A percentile compares a stretch with the other conserved stretches of the same genome.
These are phyloP conservation scores for Idris sp. DNA, from an alignment of 1,140 invertebrate species.

Conservation along the genomic window DNA sequence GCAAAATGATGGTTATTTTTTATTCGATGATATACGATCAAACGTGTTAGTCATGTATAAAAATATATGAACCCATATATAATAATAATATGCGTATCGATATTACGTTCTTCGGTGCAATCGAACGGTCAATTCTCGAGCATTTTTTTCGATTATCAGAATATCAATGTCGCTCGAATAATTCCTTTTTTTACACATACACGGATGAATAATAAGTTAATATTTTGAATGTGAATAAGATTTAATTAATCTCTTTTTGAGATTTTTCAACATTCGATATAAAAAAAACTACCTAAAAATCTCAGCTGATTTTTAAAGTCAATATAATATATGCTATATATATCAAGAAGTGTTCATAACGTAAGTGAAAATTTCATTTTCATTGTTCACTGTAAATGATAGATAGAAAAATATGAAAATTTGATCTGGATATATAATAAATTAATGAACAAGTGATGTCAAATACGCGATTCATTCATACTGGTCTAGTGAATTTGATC, in stretches of 20 bases:
- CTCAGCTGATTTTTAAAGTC: too few species aligned
- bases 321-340: too few species aligned
- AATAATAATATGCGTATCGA: constrained; percentile 20
- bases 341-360: too few species aligned
- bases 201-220: constrained; percentile 27
- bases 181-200: constrained; percentile 28
- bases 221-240: constrained; percentile 38
- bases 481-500: constrained; percentile 28
- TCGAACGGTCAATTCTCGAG: constrained; percentile 35
- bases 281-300: too few species aligned
- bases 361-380: too few species aligned
- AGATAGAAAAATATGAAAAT: constrained; percentile 10
- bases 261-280: background rate
- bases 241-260: constrained; percentile 28
- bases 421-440: background rate
- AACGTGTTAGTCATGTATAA: constrained; percentile 10
- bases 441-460: constrained; percentile 9
- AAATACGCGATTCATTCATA: constrained; percentile 19
- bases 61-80: constrained; percentile 55
- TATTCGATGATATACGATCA: background rate
- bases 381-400: too few species aligned
- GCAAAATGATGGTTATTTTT: background rate
- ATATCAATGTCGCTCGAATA: constrained; percentile 24
- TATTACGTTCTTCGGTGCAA: constrained; percentile 17
- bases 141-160: constrained; percentile 32